A percentile compares a stretch with the other conserved stretches of the same genome.
phyloP scores from a whole-genome alignment of 1,140 invertebrate genomes.

The Orchestia grillus region DNA sequence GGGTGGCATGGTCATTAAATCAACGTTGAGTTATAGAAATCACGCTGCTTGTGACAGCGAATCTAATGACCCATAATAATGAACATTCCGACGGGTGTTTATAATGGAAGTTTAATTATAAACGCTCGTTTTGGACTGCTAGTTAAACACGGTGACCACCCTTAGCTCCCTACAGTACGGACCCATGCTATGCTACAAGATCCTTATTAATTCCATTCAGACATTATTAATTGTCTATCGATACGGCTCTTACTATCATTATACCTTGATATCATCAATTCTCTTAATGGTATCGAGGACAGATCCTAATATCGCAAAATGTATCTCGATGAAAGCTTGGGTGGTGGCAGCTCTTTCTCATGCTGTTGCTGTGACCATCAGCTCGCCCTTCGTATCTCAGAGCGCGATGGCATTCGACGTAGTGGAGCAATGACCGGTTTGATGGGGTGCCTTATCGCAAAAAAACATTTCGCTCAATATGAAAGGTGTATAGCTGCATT shows the following conservation, averaged over 20 bases:
- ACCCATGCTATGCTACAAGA: constrained; percentile 42
- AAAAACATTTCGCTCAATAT: not conserved
- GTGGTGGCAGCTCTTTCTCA: not conserved
- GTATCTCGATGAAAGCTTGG: not conserved
- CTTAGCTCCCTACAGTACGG: not conserved
- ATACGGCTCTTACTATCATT: not conserved
- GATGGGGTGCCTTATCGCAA: not conserved
- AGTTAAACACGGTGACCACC: not conserved
- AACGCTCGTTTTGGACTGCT: constrained; percentile 4
- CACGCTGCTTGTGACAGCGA: constrained; percentile 41
- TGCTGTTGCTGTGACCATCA: not conserved
- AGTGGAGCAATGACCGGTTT: not conserved
- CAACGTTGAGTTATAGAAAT: constrained; percentile 49
- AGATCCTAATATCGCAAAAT: not conserved
- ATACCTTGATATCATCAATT: constrained; percentile 36
- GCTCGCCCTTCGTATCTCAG: not conserved
- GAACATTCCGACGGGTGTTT: constrained; percentile 35
- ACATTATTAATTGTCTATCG: constrained; percentile 23
- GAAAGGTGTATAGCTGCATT: not conserved
- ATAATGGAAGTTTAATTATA: constrained; percentile 52
- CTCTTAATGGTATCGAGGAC: not conserved
- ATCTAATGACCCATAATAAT: constrained; percentile 46
- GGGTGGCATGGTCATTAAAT: constrained; percentile 31
- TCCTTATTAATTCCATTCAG: constrained; percentile 30
- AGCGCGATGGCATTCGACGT: not conserved